A percentile compares a stretch with the other conserved stretches of the same genome.
Evolutionary conservation across 2,888 invertebrate genomes (phyloP).

Genomic region (Rhagium mordax): DNA sequence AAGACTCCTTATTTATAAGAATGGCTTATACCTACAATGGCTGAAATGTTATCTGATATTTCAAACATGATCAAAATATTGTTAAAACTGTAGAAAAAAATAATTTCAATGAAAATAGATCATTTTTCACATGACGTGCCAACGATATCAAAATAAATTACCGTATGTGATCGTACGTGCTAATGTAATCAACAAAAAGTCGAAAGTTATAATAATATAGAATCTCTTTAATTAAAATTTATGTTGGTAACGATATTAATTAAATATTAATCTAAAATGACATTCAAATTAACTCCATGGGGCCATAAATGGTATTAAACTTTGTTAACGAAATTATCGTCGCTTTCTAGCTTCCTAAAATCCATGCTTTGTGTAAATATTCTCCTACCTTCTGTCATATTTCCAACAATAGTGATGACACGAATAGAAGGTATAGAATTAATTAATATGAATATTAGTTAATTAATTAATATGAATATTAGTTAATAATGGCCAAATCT

Average conservation of each 20-base stretch:
- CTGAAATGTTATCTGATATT: no score
- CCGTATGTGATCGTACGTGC: background rate
- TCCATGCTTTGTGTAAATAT: conserved; percentile 13
- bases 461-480: no score
- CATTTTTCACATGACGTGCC: no score
- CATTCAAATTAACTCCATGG: conserved; percentile 23
- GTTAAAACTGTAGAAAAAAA: no score
- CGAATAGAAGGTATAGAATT: background rate
- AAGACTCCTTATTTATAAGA: no score
- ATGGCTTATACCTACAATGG: no score
- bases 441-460: conserved; percentile 15
- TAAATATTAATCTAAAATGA: conserved; percentile 20
- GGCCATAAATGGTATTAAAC: conserved; percentile 25
- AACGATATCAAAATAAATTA: no score
- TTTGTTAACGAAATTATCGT: conserved; percentile 21
- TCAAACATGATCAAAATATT: no score
- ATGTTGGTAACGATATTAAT: conserved; percentile 15
- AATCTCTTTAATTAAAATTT: conserved; percentile 5
- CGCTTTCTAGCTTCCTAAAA: conserved; percentile 5
- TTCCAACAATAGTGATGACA: background rate
- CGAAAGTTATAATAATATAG: background rate
- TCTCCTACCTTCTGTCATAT: conserved; percentile 5
- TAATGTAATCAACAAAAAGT: background rate
- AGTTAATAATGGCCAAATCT: background rate
- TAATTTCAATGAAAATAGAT: no score